Conservation (phyloP, 2,113 vertebrate genomes). For the Tenrec ecaudatus region DNA sequence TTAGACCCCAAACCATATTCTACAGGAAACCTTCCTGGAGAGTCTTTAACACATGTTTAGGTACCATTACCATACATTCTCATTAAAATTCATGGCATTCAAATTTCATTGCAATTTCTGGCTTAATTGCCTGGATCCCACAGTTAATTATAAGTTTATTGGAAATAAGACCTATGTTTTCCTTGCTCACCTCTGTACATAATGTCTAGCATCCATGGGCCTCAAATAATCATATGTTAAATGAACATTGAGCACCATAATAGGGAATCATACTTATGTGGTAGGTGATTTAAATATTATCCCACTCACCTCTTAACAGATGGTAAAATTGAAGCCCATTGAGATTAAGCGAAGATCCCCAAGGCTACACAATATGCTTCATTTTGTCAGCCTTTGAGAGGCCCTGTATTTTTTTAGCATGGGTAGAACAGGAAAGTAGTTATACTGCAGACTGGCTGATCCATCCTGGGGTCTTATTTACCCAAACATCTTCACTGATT, state of each 20-base stretch:
- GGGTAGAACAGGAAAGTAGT: neutral
- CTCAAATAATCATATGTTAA: neutral
- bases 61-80: neutral
- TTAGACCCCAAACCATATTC: neutral
- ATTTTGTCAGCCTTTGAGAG: neutral
- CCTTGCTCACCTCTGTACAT: neutral
- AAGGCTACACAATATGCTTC: neutral
- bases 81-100: neutral
- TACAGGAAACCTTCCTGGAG: neutral
- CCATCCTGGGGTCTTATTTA: neutral
- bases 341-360: neutral
- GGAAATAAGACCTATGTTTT: neutral
- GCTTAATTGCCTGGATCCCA: neutral
- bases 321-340: neutral
- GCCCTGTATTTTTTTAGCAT: neutral
- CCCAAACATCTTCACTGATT: neutral
- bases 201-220: neutral
- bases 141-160: neutral
- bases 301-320: neutral
- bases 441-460: neutral
- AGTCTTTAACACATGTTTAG: neutral
- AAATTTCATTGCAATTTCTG: neutral
- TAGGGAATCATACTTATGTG: neutral
- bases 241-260: neutral
- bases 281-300: too few relatives aligned